Evolutionary conservation across 2,797 vertebrate genomes (phyloP), one percentile per base, ranked within the genome.

Genomic region (Serranus cabrilla): DNA sequence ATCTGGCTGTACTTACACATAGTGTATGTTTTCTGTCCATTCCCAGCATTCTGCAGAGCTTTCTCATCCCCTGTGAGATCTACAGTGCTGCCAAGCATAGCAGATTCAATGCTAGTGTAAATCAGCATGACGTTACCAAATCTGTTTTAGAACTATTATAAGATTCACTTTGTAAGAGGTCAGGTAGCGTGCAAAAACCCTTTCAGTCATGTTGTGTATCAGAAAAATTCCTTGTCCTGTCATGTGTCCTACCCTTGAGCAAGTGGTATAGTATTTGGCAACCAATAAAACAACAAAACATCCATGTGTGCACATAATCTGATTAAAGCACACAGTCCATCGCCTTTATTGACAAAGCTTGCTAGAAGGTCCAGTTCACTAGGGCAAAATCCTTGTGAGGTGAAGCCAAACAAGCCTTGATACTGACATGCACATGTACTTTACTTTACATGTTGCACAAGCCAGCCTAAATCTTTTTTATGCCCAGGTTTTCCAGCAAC

Each of bases 1-100:
- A 70, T 81, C 63, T 49, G 59, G 56, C 59, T 84, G 54, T 86
- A 79, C 52, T 85, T 80, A 86, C 73, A 81, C 73, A 76, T 51
- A 25, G 37, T 60, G 71, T 62, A 49, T 75, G 68, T 76, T 78
- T 83, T 81, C 51, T 57, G 61, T 75, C 70, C 51, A 20, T 31
- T 74, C 50, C 51, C 51, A 71, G 39, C 5, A 65, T 78, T 71
- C 74, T 57, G 56, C 66, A 25, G 55, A 23, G 49, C 50, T 67
- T 59, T 69, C 71, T 46, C 42, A 37, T 66, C 47, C 56, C 50
- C 58, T 45, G n/a, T 47, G 21, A 49, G 75, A 79, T 71, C 65
- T 56, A 62, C 64, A 62, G 18, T 14, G 52, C 55, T 50, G 62
- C 27, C 52, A 49, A 23, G 51, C 52, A 4, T 18, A 27, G 56